These are phyloP conservation scores for Agrochola macilenta DNA, from an alignment of 2,888 invertebrate species.

Conservation along the genomic window DNA sequence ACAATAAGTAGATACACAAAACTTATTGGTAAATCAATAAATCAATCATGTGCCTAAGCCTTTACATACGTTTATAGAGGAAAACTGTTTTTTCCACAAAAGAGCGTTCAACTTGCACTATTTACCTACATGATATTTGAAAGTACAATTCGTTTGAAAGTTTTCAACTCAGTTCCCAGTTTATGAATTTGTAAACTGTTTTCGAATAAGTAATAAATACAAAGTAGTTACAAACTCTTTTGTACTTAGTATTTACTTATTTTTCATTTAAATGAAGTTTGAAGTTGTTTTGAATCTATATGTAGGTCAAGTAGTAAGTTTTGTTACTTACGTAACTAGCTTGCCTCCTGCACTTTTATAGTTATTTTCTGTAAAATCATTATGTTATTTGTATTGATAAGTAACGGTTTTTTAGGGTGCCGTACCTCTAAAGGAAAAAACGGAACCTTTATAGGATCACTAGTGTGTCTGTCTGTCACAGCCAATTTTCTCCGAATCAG, in stretches of 20 bases:
- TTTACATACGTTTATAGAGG: not conserved
- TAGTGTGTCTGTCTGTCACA: no score
- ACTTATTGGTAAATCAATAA: not conserved
- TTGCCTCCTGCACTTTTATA: not conserved
- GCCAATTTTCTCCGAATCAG: no score
- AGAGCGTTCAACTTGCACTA: slow-evolving; percentile 11
- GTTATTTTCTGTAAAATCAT: not conserved
- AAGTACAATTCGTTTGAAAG: slow-evolving; percentile 32
- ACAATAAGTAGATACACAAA: not conserved
- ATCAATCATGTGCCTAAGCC: not conserved
- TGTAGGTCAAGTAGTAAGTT: slow-evolving; percentile 3
- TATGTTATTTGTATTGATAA: not conserved
- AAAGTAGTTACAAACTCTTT: slow-evolving; percentile 22
- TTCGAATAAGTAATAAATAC: slow-evolving; percentile 30
- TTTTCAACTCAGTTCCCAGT: slow-evolving; percentile 41
- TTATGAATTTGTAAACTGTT: slow-evolving; percentile 35
- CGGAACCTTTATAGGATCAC: no score
- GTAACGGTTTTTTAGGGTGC: no score
- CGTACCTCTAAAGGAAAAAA: no score
- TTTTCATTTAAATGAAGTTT: slow-evolving; percentile 39
- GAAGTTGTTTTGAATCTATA: slow-evolving; percentile 10
- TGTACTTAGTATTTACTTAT: slow-evolving; percentile 10
- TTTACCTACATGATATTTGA: slow-evolving; percentile 34
- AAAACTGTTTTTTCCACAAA: slow-evolving; percentile 5
- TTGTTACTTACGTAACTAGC: not conserved